A percentile compares a stretch with the other conserved stretches of the same genome.
Conservation (phyloP, 2,888 invertebrate species). For the Amblyjoppa fuscipennis region DNA sequence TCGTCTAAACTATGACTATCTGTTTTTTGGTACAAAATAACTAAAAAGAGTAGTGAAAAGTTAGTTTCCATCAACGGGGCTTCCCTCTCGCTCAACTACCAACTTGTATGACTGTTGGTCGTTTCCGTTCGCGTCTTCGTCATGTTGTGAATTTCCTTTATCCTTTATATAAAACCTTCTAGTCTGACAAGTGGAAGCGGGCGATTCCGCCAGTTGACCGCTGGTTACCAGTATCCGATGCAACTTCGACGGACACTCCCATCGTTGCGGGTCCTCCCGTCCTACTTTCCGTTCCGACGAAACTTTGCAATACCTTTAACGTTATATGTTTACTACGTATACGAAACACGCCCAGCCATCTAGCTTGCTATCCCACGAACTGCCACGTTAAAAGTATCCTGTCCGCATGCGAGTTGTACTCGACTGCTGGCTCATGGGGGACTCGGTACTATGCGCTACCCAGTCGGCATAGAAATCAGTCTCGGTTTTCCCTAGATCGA, state of each 20-base stretch:
- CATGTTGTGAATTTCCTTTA: not conserved
- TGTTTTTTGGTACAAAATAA: not conserved
- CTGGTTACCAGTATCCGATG: constrained; percentile 21
- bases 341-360: constrained; percentile 1
- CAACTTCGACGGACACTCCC: constrained; percentile 15
- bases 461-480: constrained; percentile 69
- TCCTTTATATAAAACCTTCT: not conserved
- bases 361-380: constrained; percentile 42
- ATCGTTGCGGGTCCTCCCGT: constrained; percentile 1
- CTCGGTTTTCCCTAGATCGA: constrained; percentile 62
- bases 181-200: constrained; percentile 13
- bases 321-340: constrained; percentile 10
- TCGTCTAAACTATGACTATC: not conserved
- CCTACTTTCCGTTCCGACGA: constrained; percentile 11
- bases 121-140: not conserved
- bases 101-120: not conserved
- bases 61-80: not conserved
- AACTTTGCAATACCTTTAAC: constrained; percentile 43
- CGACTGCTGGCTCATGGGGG: constrained; percentile 49
- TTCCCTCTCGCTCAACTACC: not conserved
- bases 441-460: constrained; percentile 52
- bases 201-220: not conserved
- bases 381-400: constrained; percentile 56
- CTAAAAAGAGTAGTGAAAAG: not conserved
- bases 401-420: constrained; percentile 41